Conservation (phyloP, 1,140 invertebrate genomes). For the Dendroctonus valens region DNA sequence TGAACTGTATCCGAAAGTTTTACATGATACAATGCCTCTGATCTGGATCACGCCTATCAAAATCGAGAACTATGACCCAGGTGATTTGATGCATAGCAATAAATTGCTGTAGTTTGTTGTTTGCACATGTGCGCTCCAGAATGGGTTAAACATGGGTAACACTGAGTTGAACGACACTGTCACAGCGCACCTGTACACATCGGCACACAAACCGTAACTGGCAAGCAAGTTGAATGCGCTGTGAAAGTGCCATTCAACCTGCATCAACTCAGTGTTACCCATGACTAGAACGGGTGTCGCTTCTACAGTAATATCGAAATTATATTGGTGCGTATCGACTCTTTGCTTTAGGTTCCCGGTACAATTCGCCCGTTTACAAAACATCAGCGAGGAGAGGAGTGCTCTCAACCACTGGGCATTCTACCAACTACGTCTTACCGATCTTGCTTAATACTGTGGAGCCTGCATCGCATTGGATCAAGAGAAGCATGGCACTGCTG, state of each 20-base stretch:
- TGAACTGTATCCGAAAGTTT: conserved; percentile 80
- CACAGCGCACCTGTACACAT: too few species aligned
- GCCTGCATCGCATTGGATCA: conserved; percentile 79
- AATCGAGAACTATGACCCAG: conserved; percentile 39
- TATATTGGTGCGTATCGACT: too few species aligned
- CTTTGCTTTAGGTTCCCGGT: conserved; percentile 51
- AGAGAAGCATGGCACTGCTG: conserved; percentile 80
- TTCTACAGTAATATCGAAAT: too few species aligned
- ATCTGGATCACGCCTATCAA: conserved; percentile 61
- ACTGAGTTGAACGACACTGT: too few species aligned
- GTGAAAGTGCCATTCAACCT: too few species aligned
- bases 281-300: too few species aligned
- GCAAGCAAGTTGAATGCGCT: too few species aligned
- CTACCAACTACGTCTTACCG: conserved; percentile 85
- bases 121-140: too few species aligned
- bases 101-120: too few species aligned
- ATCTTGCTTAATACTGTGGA: conserved; percentile 71
- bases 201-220: too few species aligned
- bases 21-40: conserved; percentile 76
- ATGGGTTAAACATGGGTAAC: too few species aligned
- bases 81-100: conserved; percentile 6
- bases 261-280: too few species aligned
- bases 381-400: conserved; percentile 80
- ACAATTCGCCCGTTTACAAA: conserved; percentile 84
- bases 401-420: conserved; percentile 86